Percentiles rank a stretch among this genome's conserved stretches.
Conservation (phyloP, 1,140 invertebrate genomes). For the Aphis gossypii region DNA sequence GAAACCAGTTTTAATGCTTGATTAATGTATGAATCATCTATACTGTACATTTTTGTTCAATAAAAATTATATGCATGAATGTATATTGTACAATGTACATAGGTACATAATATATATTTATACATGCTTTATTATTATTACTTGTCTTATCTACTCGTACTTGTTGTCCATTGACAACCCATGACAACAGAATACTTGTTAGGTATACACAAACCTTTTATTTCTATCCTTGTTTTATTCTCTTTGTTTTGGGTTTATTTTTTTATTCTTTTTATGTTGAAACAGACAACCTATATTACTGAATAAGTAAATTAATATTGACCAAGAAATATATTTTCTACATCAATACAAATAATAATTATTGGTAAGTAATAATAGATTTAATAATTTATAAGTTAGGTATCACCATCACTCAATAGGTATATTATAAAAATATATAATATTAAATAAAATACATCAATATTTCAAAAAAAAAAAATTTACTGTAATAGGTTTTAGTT, state of each 20-base stretch:
- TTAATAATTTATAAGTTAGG: background rate
- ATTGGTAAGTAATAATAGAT: background rate
- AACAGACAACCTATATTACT: background rate
- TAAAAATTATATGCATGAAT: background rate
- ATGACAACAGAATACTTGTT: background rate
- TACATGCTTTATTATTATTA: background rate
- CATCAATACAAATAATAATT: background rate
- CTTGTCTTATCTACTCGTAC: background rate
- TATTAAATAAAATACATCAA: background rate
- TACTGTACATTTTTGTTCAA: conserved; percentile 27
- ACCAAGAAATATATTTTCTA: background rate
- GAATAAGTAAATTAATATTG: background rate
- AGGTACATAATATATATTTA: background rate
- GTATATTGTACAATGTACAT: background rate
- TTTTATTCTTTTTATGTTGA: background rate
- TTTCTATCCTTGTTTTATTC: background rate
- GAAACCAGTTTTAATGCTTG: background rate
- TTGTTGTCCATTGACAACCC: background rate
- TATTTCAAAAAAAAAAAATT: background rate
- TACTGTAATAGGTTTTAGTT: background rate
- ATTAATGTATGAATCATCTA: conserved; percentile 1
- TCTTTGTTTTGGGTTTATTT: background rate
- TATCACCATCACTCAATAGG: background rate
- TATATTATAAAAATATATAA: background rate
- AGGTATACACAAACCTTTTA: background rate